Percentiles rank a stretch among this genome's conserved stretches.
Evolutionary conservation across 2,888 invertebrate species (phyloP).

Genomic region (Stenichneumon culpator): DNA sequence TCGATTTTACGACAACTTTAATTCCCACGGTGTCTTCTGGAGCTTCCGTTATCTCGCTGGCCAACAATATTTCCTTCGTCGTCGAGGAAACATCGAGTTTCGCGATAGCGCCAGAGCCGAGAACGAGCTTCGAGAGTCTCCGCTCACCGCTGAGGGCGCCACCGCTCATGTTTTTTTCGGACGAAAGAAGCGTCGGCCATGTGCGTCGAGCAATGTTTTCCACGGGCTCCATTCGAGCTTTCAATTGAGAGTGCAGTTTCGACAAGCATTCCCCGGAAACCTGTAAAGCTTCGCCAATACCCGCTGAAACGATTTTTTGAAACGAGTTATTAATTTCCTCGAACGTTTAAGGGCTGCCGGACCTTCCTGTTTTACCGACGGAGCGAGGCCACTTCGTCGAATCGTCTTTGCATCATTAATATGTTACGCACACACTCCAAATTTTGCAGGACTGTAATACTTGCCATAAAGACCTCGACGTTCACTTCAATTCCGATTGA

Average conservation of each 20-base stretch:
- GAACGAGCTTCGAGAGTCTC: slow-evolving; percentile 66
- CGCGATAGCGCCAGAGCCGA: slow-evolving; percentile 67
- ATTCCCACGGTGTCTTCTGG: neutral
- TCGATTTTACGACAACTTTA: neutral
- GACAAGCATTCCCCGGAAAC: slow-evolving; percentile 70
- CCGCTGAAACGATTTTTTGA: slow-evolving; percentile 45
- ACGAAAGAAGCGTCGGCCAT: slow-evolving; percentile 72
- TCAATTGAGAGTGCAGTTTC: slow-evolving; percentile 71
- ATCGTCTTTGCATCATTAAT: no score
- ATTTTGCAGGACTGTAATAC: no score
- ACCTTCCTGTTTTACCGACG: neutral
- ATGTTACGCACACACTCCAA: no score
- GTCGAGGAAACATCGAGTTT: slow-evolving; percentile 11
- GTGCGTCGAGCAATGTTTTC: slow-evolving; percentile 66
- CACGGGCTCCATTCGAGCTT: slow-evolving; percentile 70
- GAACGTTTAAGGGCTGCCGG: neutral
- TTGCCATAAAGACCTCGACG: no score
- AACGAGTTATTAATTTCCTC: no score
- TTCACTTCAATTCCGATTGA: no score
- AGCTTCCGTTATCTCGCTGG: slow-evolving; percentile 19
- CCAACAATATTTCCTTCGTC: slow-evolving; percentile 27
- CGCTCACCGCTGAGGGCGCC: slow-evolving; percentile 50
- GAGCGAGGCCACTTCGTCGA: no score
- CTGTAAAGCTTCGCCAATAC: slow-evolving; percentile 47
- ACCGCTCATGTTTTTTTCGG: slow-evolving; percentile 61